Percentiles rank a stretch among this genome's conserved stretches.
phyloP scores from a whole-genome alignment of 2,113 vertebrate genomes.

The Triplophysa dalaica region DNA sequence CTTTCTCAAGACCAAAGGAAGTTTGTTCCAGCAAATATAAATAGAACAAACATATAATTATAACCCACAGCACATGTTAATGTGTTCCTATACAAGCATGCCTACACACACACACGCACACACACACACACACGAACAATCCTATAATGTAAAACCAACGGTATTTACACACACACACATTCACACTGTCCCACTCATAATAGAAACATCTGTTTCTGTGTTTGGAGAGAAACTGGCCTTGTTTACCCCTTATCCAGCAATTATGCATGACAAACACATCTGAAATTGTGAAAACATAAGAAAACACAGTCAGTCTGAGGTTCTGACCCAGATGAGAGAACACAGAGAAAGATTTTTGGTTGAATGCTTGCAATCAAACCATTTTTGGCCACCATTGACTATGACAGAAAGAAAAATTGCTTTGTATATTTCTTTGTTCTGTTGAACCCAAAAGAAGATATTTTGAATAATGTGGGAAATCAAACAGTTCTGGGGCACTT shows the following conservation, averaged over 20 bases:
- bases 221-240: slow-evolving; percentile 35
- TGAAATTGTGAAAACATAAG: slow-evolving; percentile 5
- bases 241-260: slow-evolving; percentile 29
- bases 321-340: background rate
- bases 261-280: slow-evolving; percentile 26
- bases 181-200: slow-evolving; percentile 10
- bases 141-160: background rate
- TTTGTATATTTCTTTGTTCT: too few relatives aligned
- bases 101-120: background rate
- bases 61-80: background rate
- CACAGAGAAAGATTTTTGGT: too few relatives aligned
- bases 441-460: too few relatives aligned
- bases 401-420: too few relatives aligned
- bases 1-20: background rate
- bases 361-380: too few relatives aligned
- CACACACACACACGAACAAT: background rate
- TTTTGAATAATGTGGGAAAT: too few relatives aligned
- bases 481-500: too few relatives aligned
- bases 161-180: background rate
- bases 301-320: background rate
- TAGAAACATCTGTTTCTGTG: slow-evolving; percentile 26
- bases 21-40: slow-evolving; percentile 2
- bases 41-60: background rate
- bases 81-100: background rate
- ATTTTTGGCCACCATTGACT: too few relatives aligned